phyloP scores from a whole-genome alignment of 2,113 vertebrate species.

The Climacteris rufus region DNA sequence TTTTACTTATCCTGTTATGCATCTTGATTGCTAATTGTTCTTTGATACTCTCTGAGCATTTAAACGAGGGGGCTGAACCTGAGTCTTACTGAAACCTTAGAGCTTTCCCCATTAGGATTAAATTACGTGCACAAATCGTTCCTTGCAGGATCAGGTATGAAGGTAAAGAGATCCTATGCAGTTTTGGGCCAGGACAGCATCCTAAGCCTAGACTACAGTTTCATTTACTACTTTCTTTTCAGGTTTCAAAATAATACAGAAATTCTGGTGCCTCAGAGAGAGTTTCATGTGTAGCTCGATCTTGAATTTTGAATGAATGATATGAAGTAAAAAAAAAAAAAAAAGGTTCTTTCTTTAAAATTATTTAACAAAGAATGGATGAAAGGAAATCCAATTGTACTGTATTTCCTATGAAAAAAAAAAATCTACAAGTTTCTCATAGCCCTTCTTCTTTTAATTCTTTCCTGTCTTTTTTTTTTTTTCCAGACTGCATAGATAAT shows the following conservation, averaged over 20 bases:
- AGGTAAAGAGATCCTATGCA: background rate
- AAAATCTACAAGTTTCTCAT: background rate
- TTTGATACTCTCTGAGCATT: background rate
- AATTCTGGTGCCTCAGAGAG: background rate
- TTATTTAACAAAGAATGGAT: background rate
- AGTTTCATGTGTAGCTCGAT: background rate
- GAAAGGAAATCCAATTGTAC: background rate
- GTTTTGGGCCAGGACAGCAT: background rate
- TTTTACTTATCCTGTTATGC: background rate
- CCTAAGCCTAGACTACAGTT: background rate
- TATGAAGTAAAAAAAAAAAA: background rate
- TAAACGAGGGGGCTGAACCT: background rate
- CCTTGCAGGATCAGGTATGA: background rate
- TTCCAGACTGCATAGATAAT: background rate
- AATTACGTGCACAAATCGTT: background rate
- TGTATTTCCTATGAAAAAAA: background rate
- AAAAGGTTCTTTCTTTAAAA: background rate
- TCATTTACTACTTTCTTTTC: background rate
- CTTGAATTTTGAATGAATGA: background rate
- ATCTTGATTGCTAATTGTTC: slow-evolving; percentile 16
- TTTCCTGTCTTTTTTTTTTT: background rate
- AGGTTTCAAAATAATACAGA: background rate
- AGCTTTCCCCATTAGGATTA: background rate
- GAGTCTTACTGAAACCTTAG: background rate
- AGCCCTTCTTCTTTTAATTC: background rate